These are phyloP conservation scores for Ctenoplectra terminalis DNA, from an alignment of 1,140 invertebrate genomes.

Conservation along the genomic window DNA sequence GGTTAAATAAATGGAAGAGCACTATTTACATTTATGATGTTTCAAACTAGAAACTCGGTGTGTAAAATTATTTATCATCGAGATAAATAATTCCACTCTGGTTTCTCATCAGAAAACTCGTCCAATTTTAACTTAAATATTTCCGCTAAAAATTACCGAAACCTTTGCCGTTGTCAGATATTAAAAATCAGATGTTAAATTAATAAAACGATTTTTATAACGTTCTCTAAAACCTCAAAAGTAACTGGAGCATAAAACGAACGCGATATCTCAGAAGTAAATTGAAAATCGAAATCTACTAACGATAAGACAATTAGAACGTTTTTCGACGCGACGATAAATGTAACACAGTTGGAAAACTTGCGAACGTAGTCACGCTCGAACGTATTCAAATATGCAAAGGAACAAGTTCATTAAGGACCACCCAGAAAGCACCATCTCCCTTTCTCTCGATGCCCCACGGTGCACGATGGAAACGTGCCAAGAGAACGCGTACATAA, in stretches of 20 bases:
- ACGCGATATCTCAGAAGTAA: not conserved
- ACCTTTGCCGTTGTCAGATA: no score
- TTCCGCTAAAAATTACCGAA: no score
- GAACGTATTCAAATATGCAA: conserved; percentile 46
- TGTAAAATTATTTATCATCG: no score
- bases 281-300: not conserved
- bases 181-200: no score
- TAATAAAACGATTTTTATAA: no score
- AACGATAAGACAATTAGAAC: not conserved
- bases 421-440: conserved; percentile 53
- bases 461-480: conserved; percentile 55
- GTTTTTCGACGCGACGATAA: not conserved
- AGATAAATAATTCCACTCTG: no score
- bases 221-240: no score
- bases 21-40: not conserved
- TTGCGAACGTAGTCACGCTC: no score
- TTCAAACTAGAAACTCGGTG: no score
- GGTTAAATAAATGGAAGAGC: no score
- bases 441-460: not conserved
- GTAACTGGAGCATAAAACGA: not conserved
- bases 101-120: no score
- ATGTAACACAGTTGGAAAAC: conserved; percentile 2
- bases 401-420: conserved; percentile 66
- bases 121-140: no score
- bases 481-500: conserved; percentile 48